A percentile compares a stretch with the other conserved stretches of the same genome.
These are phyloP conservation scores for Clarias batrachus DNA, from an alignment of 2,113 vertebrate species.

Conservation along the genomic window DNA sequence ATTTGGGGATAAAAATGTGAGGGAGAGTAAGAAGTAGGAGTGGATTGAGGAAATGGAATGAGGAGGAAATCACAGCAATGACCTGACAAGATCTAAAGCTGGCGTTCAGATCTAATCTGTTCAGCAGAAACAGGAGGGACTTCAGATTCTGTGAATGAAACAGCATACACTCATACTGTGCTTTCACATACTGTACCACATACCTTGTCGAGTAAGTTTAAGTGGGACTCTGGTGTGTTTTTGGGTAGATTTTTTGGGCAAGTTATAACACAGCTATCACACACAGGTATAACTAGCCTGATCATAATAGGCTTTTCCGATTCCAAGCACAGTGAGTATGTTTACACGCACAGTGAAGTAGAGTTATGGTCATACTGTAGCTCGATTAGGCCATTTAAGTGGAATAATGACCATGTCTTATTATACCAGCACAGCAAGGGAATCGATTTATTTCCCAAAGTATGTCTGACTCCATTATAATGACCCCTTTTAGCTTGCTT, in stretches of 20 bases:
- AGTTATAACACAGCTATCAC: not conserved
- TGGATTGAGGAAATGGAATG: conserved; percentile 9
- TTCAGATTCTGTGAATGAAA: not conserved
- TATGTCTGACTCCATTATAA: too few relatives aligned
- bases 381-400: too few relatives aligned
- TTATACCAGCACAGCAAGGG: too few relatives aligned
- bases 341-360: too few relatives aligned
- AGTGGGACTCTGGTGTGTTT: not conserved
- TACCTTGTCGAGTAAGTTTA: not conserved
- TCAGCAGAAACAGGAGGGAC: conserved; percentile 43
- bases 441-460: too few relatives aligned
- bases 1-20: conserved; percentile 12
- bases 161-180: not conserved
- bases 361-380: too few relatives aligned
- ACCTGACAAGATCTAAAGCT: conserved; percentile 38
- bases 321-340: not conserved
- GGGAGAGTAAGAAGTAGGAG: conserved; percentile 3
- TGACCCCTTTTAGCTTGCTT: too few relatives aligned
- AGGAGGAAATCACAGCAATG: not conserved
- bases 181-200: not conserved
- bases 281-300: not conserved
- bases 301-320: not conserved
- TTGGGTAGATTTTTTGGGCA: not conserved
- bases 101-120: conserved; percentile 51
- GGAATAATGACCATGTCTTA: too few relatives aligned